Evolutionary conservation across 2,888 invertebrate species (phyloP), one percentile per base, ranked within the genome.

Genomic region (Mythimna impura): DNA sequence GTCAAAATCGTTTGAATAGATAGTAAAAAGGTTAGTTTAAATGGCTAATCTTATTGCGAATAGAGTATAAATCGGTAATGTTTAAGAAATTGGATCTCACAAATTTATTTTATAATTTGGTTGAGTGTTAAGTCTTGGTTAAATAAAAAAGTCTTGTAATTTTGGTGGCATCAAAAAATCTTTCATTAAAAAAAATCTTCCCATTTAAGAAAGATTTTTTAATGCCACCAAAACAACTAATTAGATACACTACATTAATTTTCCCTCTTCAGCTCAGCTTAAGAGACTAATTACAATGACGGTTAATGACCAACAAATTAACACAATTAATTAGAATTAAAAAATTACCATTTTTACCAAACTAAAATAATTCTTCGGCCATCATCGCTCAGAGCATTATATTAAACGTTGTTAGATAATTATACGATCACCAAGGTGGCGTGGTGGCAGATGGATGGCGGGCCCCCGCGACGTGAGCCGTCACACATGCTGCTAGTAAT

Each of bases 401-500:
- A 81, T 87, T 89, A 90, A 91, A 89, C 88, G 89, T 88, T 88
- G 86, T 84, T 90, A 92, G 93, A 95, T 94, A 94, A 94, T 95
- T 94, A 94, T 94, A 95, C 93, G 90, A 94, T 93, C 93, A 88
- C 89, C 91, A 92, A 93, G 92, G 93, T 92, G 93, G 83, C 89
- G 73, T 90, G 58, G 40, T 40, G 91, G 66, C 90, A 87, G 86
- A 83, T 82, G 85, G 84, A 81, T 85, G 85, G 68, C 76, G 82
- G 80, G 77, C 93, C 92, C 94, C 93, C 93, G 92, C 92, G 91
- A 89, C 91, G 93, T 92, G 94, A 94, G 90, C 84, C 89, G 89
- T 89, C 93, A 91, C 95, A 95, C 89, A 94, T 95, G 95, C 94
- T 92, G 93, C 87, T 91, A 93, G 95, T 95, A 94, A 95, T 95